A percentile compares a stretch with the other conserved stretches of the same genome.
Evolutionary conservation across 2,113 vertebrate species (phyloP).

Genomic region (Riparia riparia): DNA sequence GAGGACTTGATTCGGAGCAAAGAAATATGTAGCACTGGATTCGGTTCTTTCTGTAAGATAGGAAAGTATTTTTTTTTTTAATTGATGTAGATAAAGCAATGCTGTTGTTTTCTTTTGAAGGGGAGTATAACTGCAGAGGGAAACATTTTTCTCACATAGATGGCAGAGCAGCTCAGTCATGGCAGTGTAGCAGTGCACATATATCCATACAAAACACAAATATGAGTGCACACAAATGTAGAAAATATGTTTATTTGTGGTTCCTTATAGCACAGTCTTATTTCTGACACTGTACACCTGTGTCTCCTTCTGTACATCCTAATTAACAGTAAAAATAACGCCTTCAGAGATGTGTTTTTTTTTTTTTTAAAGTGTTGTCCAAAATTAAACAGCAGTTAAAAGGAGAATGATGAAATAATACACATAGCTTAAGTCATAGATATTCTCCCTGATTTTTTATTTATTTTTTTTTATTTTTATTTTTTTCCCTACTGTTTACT

Average conservation of each 20-base stretch:
- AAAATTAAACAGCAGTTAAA: background rate
- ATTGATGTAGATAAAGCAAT: background rate
- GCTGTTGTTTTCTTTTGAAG: background rate
- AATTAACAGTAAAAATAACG: background rate
- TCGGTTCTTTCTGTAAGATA: background rate
- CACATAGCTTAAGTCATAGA: background rate
- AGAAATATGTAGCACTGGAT: background rate
- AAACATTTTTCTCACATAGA: background rate
- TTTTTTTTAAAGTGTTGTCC: background rate
- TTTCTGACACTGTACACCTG: background rate
- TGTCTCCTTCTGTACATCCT: background rate
- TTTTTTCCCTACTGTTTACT: too few relatives aligned
- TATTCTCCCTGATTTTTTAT: background rate
- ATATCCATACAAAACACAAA: background rate
- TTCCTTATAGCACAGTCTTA: background rate
- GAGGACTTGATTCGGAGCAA: background rate
- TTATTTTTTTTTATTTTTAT: background rate
- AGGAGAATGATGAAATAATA: background rate
- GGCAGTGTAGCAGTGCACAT: background rate
- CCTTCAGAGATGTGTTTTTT: background rate
- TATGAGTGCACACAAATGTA: accelerated
- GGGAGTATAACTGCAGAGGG: background rate
- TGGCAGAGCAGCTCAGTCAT: background rate
- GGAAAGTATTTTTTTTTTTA: background rate
- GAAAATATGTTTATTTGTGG: background rate